Conservation (phyloP, 2,888 invertebrate genomes). For the Chirona hameri region DNA sequence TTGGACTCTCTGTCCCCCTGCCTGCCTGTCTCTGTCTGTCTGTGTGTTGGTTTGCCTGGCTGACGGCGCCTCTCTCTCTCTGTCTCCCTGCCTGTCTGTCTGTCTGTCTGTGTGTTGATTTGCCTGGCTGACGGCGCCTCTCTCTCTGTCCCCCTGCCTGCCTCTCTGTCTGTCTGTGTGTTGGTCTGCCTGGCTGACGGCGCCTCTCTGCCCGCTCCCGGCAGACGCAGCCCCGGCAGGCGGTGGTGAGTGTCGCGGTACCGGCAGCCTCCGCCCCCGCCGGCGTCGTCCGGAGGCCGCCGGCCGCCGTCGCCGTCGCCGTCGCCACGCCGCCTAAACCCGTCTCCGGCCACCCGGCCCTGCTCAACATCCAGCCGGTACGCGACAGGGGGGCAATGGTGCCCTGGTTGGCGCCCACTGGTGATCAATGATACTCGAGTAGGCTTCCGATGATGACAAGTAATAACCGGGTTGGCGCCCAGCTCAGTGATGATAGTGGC, state of each 20-base stretch:
- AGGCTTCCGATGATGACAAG: too few relatives aligned
- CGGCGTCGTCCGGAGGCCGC: constrained; percentile 40
- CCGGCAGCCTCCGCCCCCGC: neutral
- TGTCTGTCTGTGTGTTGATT: neutral
- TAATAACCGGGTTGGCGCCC: too few relatives aligned
- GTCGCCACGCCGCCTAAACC: neutral
- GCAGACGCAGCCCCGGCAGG: neutral
- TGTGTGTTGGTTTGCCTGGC: neutral
- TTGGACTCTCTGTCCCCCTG: too few relatives aligned
- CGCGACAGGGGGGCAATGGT: too few relatives aligned
- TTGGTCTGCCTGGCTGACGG: neutral
- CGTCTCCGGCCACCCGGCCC: neutral
- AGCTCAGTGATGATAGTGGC: too few relatives aligned
- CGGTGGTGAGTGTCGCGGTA: neutral
- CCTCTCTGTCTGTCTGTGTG: neutral
- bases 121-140: neutral
- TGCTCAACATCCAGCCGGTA: constrained; percentile 7
- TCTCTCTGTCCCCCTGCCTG: neutral
- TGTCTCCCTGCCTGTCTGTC: too few relatives aligned
- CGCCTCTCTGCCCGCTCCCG: neutral
- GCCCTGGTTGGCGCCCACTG: too few relatives aligned
- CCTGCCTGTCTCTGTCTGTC: too few relatives aligned
- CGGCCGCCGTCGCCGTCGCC: neutral
- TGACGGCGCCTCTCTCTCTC: neutral
- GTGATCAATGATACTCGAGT: too few relatives aligned